phyloP scores from a whole-genome alignment of 1,140 invertebrate genomes.

The Drosophila nasuta region DNA sequence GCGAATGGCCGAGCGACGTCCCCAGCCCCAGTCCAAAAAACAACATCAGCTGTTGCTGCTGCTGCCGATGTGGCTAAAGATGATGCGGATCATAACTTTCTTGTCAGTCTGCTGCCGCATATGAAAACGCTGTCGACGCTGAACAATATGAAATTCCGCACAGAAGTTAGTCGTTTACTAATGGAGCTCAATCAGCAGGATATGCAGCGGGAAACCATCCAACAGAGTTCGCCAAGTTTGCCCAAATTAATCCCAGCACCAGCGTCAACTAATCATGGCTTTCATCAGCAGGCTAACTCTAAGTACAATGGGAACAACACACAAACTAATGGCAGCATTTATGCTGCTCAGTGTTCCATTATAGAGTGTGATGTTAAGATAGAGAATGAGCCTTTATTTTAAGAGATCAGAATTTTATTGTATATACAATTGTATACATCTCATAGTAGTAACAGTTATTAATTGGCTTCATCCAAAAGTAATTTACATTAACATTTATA shows the following conservation, averaged over 20 bases:
- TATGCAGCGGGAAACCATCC: neutral
- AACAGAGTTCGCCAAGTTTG: neutral
- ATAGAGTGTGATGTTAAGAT: constrained; percentile 75
- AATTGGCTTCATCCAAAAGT: constrained; percentile 46
- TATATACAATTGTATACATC: constrained; percentile 2
- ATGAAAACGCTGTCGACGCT: constrained; percentile 62
- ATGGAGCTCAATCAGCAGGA: constrained; percentile 64
- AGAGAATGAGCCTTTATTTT: constrained; percentile 64
- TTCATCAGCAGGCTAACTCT: neutral
- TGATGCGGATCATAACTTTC: constrained; percentile 67
- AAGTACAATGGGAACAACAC: constrained; percentile 27
- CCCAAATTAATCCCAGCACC: constrained; percentile 50
- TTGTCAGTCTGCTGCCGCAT: constrained; percentile 67
- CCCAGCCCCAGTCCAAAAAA: neutral
- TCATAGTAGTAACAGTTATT: neutral
- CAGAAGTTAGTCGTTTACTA: constrained; percentile 59
- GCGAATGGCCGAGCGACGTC: constrained; percentile 14
- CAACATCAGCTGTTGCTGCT: neutral
- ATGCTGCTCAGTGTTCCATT: constrained; percentile 45
- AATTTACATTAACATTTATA: constrained; percentile 17
- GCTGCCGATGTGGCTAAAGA: constrained; percentile 24
- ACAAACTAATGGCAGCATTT: constrained; percentile 10
- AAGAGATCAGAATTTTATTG: constrained; percentile 9
- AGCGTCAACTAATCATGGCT: neutral
- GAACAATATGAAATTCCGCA: constrained; percentile 63